These are phyloP conservation scores for Tetragnatha versicolor DNA, from an alignment of 1,140 invertebrate genomes.

Conservation along the genomic window DNA sequence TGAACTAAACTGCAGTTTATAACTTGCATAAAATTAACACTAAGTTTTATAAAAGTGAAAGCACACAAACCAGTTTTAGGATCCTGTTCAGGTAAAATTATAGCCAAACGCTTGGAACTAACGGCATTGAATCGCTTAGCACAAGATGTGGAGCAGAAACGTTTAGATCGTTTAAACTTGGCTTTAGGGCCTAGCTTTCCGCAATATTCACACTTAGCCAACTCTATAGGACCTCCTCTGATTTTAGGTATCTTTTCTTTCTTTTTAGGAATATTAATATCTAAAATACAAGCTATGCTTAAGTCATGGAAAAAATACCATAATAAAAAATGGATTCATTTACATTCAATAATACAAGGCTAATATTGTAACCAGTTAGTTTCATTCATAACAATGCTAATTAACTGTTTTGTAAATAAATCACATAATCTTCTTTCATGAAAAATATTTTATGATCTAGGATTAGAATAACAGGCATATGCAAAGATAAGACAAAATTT, in stretches of 20 bases:
- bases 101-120: slow-evolving; percentile 63
- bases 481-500: too few species aligned
- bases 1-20: neutral
- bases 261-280: slow-evolving; percentile 64
- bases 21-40: neutral
- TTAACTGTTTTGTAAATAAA: too few species aligned
- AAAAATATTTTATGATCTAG: too few species aligned
- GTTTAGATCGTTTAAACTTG: slow-evolving; percentile 78
- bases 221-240: slow-evolving; percentile 63
- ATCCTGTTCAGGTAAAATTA: slow-evolving; percentile 58
- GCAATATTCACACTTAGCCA: slow-evolving; percentile 80
- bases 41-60: neutral
- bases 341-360: too few species aligned
- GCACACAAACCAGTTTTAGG: slow-evolving; percentile 33
- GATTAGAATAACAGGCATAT: too few species aligned
- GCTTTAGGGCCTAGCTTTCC: slow-evolving; percentile 75
- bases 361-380: too few species aligned
- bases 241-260: slow-evolving; percentile 63
- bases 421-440: too few species aligned
- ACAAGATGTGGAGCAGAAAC: slow-evolving; percentile 80
- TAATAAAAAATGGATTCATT: too few species aligned
- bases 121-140: slow-evolving; percentile 72
- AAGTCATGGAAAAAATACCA: too few species aligned
- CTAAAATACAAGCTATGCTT: slow-evolving; percentile 1
- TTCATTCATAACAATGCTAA: too few species aligned